Conservation (phyloP, 1,140 invertebrate genomes). For the Brachionus koreanus region DNA sequence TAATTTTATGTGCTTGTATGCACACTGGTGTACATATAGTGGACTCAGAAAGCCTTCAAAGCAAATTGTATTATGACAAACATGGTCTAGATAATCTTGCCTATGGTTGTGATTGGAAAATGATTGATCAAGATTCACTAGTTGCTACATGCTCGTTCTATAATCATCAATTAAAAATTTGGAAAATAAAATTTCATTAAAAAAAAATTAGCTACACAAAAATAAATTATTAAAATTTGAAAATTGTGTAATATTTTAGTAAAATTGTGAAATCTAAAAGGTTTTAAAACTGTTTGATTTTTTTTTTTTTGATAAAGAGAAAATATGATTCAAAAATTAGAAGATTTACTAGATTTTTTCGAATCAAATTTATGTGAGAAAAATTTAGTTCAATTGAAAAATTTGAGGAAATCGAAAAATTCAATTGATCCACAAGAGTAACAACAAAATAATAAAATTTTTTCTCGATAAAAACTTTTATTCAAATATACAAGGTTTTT, state of each 20-base stretch:
- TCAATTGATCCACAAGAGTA: not conserved
- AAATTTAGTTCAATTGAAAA: not conserved
- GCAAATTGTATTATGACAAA: not conserved
- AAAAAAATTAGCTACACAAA: not conserved
- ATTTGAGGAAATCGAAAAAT: not conserved
- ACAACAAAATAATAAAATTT: not conserved
- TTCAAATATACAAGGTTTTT: not conserved
- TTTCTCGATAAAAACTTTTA: not conserved
- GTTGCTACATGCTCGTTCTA: conserved; percentile 39
- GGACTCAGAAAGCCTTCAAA: conserved; percentile 51
- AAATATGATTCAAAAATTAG: not conserved
- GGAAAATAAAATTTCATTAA: conserved; percentile 35
- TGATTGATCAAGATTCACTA: not conserved
- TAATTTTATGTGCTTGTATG: conserved; percentile 78
- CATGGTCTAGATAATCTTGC: conserved; percentile 34
- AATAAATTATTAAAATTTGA: conserved; percentile 8
- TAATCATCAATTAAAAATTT: conserved; percentile 26
- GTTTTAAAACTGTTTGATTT: too few species aligned
- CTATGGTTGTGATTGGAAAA: conserved; percentile 44
- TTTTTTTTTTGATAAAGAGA: not conserved
- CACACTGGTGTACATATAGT: conserved; percentile 76
- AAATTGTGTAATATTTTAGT: not conserved
- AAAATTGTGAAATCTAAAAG: not conserved
- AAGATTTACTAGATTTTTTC: not conserved
- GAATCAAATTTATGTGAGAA: not conserved